Conservation (phyloP, 2,888 invertebrate species). For the Andrena hattorfiana region DNA sequence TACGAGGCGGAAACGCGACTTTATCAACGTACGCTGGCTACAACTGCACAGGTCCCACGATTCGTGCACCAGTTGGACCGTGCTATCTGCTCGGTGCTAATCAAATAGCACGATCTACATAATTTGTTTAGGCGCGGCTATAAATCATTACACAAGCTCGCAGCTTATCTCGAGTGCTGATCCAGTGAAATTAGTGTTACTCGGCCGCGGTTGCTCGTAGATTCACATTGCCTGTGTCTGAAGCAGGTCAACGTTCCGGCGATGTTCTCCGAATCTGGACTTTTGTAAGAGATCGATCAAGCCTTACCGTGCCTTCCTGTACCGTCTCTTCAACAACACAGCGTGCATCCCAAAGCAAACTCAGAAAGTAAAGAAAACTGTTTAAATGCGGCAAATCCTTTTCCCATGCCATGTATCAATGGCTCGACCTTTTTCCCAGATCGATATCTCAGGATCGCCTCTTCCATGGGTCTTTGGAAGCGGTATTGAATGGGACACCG, state of each 20-base stretch:
- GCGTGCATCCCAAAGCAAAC: too few relatives aligned
- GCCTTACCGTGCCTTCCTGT: too few relatives aligned
- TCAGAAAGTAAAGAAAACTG: too few relatives aligned
- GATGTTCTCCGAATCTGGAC: slow-evolving; percentile 13
- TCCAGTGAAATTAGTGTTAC: slow-evolving; percentile 68
- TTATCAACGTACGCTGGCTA: slow-evolving; percentile 31
- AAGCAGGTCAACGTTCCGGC: slow-evolving; percentile 18
- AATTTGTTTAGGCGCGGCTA: slow-evolving; percentile 69
- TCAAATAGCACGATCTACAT: slow-evolving; percentile 72
- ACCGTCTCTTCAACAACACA: too few relatives aligned
- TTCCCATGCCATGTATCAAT: neutral
- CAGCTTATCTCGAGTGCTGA: slow-evolving; percentile 66
- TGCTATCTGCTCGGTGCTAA: slow-evolving; percentile 50
- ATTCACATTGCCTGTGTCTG: slow-evolving; percentile 26
- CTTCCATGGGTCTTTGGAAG: neutral
- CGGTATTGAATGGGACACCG: neutral
- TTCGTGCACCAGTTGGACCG: slow-evolving; percentile 27
- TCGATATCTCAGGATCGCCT: neutral
- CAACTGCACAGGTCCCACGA: slow-evolving; percentile 10
- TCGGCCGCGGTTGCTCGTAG: slow-evolving; percentile 34
- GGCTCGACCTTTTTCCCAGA: neutral
- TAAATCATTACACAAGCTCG: slow-evolving; percentile 64
- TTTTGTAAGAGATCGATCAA: slow-evolving; percentile 27
- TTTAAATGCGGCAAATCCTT: neutral
- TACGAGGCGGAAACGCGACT: slow-evolving; percentile 11